Evolutionary conservation across 2,113 vertebrate species (phyloP).

Genomic region (Clarias magur): DNA sequence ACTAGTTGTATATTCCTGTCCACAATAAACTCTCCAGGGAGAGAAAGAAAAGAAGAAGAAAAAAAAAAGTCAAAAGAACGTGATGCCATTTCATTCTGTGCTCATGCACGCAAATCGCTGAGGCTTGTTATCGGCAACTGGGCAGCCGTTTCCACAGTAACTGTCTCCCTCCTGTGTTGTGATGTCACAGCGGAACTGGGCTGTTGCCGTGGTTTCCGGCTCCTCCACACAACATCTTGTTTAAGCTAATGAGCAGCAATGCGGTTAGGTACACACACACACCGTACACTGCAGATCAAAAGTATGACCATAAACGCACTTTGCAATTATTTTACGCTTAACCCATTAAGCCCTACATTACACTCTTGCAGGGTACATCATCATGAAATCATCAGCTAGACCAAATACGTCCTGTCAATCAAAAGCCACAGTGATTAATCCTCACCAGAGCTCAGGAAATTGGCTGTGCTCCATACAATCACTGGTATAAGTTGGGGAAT

Average conservation of each 20-base stretch:
- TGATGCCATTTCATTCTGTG: conserved; percentile 27
- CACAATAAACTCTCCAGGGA: conserved; percentile 37
- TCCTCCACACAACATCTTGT: conserved; percentile 9
- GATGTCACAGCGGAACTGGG: conserved; percentile 48
- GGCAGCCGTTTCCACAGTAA: conserved; percentile 47
- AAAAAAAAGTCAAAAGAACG: neutral
- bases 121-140: conserved; percentile 32
- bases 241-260: conserved; percentile 36
- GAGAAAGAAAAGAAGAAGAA: neutral
- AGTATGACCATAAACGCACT: neutral
- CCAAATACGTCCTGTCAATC: neutral
- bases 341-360: neutral
- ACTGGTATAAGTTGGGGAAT: too few species aligned
- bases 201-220: conserved; percentile 56
- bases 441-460: neutral
- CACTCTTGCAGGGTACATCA: neutral
- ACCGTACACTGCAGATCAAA: conserved; percentile 9
- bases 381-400: neutral
- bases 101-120: conserved; percentile 10
- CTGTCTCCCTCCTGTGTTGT: conserved; percentile 45
- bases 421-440: neutral
- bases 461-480: neutral
- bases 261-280: neutral
- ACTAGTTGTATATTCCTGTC: conserved; percentile 29
- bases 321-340: neutral